Evolutionary conservation across 1,140 invertebrate species (phyloP).

Genomic region (Penaeus indicus): DNA sequence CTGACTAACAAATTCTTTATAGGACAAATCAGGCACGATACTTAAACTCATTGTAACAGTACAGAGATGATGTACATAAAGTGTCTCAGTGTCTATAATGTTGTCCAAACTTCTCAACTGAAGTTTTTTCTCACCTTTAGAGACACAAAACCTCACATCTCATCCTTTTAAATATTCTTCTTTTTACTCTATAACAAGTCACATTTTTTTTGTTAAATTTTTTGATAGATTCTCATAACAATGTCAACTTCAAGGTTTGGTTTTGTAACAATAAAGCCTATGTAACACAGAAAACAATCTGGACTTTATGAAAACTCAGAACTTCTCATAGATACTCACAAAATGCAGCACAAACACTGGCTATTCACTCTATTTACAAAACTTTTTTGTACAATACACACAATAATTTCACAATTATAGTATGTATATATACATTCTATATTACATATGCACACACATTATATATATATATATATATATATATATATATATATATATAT

Average conservation of each 20-base stretch:
- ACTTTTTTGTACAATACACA: background rate
- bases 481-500: conserved; percentile 1
- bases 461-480: conserved; percentile 21
- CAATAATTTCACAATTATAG: background rate
- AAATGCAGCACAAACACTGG: background rate
- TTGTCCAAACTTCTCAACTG: no score
- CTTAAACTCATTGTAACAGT: no score
- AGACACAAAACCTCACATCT: no score
- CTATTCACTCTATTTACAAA: background rate
- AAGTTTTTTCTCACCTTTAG: no score
- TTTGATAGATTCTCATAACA: no score
- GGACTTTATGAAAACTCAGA: background rate
- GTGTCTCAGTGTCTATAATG: no score
- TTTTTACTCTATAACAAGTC: no score
- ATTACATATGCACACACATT: background rate
- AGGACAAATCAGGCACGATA: no score
- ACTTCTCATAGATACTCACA: background rate
- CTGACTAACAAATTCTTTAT: no score
- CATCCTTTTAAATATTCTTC: no score
- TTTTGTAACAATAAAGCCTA: background rate
- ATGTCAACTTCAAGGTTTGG: background rate
- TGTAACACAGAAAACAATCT: background rate
- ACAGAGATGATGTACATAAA: no score
- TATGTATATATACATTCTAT: background rate
- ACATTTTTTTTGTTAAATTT: no score